Conservation (phyloP, 1,140 invertebrate species). For the Diploscapter pachys region DNA sequence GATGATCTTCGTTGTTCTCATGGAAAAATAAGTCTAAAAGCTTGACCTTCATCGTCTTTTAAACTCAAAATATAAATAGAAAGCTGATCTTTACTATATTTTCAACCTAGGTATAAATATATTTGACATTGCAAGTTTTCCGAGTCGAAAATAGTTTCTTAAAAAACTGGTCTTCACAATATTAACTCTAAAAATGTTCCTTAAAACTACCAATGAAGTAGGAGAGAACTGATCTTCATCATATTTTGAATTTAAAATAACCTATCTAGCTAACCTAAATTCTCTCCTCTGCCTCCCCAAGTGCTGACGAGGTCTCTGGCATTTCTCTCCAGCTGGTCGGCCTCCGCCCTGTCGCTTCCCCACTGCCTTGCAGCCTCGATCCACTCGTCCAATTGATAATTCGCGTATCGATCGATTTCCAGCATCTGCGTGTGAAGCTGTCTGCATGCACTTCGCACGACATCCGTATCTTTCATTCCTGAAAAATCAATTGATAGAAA, state of each 20-base stretch:
- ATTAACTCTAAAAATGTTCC: no score
- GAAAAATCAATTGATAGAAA: background rate
- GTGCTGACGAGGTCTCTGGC: conserved; percentile 16
- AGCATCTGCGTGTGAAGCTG: conserved; percentile 5
- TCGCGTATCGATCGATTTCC: conserved; percentile 9
- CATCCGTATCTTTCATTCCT: conserved; percentile 1
- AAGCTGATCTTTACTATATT: conserved; percentile 8
- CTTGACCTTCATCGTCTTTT: conserved; percentile 9
- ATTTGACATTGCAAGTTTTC: no score
- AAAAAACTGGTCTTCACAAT: background rate
- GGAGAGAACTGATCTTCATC: no score
- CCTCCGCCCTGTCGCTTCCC: conserved; percentile 4
- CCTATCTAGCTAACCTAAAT: conserved; percentile 3
- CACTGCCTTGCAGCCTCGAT: conserved; percentile 17
- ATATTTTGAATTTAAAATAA: background rate
- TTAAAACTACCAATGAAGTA: no score
- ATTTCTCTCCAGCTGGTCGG: background rate
- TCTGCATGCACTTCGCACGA: background rate
- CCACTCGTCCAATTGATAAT: conserved; percentile 1
- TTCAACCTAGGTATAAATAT: no score
- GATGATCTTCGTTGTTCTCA: background rate
- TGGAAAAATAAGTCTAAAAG: background rate
- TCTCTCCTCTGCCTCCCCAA: conserved; percentile 28
- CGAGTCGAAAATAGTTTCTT: conserved; percentile 7
- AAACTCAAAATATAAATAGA: conserved; percentile 23